Conservation (phyloP, 1,140 invertebrate genomes). For the Penaeus vannamei region DNA sequence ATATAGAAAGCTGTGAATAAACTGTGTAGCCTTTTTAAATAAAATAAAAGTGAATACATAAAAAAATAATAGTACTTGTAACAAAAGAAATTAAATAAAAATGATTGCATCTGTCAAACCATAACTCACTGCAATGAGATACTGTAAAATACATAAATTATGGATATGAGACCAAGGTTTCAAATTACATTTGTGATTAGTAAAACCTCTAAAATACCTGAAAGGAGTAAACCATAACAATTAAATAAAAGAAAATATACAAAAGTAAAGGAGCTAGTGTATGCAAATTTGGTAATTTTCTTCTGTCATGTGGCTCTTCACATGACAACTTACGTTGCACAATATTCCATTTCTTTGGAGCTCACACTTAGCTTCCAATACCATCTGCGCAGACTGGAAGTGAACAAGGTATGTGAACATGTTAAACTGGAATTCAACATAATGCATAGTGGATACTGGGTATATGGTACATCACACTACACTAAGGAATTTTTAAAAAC, state of each 20-base stretch:
- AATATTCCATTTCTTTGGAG: conserved; percentile 3
- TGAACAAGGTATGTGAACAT: conserved; percentile 5
- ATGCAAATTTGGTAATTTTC: not conserved
- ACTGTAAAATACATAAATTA: not conserved
- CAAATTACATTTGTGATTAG: not conserved
- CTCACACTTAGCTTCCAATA: conserved; percentile 44
- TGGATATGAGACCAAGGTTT: conserved; percentile 53
- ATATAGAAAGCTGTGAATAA: too few relatives aligned
- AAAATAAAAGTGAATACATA: too few relatives aligned
- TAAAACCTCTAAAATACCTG: too few relatives aligned
- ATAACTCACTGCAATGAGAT: not conserved
- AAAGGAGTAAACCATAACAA: too few relatives aligned
- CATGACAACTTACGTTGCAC: conserved; percentile 40
- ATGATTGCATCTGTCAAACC: too few relatives aligned
- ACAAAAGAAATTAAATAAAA: not conserved
- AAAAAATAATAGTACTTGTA: not conserved
- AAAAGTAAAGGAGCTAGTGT: too few relatives aligned
- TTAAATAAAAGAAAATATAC: too few relatives aligned
- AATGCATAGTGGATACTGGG: too few relatives aligned
- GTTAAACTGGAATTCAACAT: too few relatives aligned
- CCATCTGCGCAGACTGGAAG: conserved; percentile 51
- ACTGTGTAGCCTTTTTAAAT: too few relatives aligned
- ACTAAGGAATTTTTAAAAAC: too few relatives aligned
- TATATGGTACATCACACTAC: too few relatives aligned
- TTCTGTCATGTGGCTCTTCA: not conserved